These are phyloP conservation scores for Oegoconia quadripuncta DNA, from an alignment of 2,888 invertebrate species.

Conservation along the genomic window DNA sequence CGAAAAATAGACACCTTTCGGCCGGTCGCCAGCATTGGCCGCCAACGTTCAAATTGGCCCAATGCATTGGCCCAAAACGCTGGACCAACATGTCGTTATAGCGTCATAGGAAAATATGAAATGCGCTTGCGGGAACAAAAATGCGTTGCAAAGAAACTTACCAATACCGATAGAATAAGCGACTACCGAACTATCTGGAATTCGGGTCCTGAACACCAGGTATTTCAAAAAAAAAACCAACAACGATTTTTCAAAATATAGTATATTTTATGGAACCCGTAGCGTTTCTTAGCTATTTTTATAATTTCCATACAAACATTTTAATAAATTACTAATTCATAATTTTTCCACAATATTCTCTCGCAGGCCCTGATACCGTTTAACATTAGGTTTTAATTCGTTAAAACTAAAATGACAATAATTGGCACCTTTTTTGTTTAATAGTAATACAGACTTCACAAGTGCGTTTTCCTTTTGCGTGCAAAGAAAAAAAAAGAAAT, in stretches of 20 bases:
- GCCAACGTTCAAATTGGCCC: no score
- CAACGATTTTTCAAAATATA: conserved; percentile 57
- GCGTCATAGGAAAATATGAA: no score
- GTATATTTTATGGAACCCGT: conserved; percentile 78
- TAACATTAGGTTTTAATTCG: conserved; percentile 38
- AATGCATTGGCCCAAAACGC: no score
- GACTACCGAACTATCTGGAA: no score
- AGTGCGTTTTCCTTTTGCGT: not conserved
- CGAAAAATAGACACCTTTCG: no score
- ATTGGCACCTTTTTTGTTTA: conserved; percentile 59
- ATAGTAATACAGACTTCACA: conserved; percentile 1
- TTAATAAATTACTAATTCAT: conserved; percentile 53
- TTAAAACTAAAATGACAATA: conserved; percentile 47
- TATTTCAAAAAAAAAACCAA: not conserved
- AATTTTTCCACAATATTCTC: conserved; percentile 35
- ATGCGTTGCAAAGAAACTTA: no score
- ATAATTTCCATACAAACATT: conserved; percentile 69
- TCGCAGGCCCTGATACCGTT: conserved; percentile 52
- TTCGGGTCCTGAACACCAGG: no score
- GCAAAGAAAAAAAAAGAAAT: not conserved
- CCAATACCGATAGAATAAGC: no score
- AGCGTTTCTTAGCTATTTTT: conserved; percentile 77
- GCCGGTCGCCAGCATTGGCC: no score
- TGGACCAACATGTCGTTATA: no score
- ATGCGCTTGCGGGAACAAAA: no score